Percentiles rank a stretch among this genome's conserved stretches.
These are phyloP conservation scores for Lepisosteus osseus DNA, from an alignment of 2,113 vertebrate genomes.

Conservation along the genomic window DNA sequence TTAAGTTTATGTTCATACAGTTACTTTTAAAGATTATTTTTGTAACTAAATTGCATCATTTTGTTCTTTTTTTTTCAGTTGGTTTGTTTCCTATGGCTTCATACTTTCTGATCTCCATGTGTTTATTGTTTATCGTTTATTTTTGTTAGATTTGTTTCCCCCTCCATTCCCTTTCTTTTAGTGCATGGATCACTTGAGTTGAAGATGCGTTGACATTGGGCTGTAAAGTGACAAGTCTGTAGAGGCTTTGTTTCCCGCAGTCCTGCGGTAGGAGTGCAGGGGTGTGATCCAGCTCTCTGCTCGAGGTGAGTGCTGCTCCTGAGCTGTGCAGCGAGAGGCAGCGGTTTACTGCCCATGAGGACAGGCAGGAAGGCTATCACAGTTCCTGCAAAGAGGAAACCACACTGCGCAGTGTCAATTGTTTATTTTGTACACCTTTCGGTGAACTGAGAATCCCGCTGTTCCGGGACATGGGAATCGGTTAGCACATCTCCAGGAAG, in stretches of 20 bases:
- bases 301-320: conserved; percentile 25
- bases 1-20: no score
- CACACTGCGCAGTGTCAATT: no score
- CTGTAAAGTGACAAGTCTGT: conserved; percentile 46
- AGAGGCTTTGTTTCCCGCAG: conserved; percentile 25
- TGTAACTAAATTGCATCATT: neutral
- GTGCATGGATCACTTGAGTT: conserved; percentile 77
- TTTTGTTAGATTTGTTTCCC: conserved; percentile 62
- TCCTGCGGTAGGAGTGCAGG: neutral
- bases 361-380: no score
- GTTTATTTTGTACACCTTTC: no score
- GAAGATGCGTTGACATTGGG: conserved; percentile 59
- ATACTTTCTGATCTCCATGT: conserved; percentile 1
- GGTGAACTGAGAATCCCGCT: no score
- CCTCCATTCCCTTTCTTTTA: conserved; percentile 76
- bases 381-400: no score
- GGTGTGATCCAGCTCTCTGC: neutral
- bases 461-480: no score
- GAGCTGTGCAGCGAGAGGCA: no score
- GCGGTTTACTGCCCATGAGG: no score
- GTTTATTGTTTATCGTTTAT: conserved; percentile 27
- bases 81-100: conserved; percentile 33
- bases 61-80: conserved; percentile 32
- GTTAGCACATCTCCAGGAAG: no score
- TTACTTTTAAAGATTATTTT: no score